Conservation (phyloP, 35 echinoderm and acorn worm species). For the Acanthaster planci region DNA sequence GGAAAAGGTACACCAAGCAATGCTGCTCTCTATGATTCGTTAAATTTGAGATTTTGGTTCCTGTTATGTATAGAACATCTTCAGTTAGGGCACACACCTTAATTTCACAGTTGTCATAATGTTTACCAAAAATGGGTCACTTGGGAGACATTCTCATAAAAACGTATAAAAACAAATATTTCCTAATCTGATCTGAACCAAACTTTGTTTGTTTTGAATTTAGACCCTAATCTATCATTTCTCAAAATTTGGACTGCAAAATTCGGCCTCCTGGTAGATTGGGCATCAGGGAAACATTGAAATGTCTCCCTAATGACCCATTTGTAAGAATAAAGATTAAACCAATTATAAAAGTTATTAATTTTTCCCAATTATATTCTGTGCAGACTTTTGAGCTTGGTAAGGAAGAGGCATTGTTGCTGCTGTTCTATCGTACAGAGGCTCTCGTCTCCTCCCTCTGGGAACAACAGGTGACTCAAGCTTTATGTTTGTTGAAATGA, state of each 20-base stretch:
- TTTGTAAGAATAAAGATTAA: too few species aligned
- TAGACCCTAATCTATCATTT: too few species aligned
- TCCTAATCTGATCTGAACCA: too few species aligned
- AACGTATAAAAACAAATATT: too few species aligned
- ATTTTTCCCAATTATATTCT: neutral
- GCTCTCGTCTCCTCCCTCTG: slow-evolving; percentile 59
- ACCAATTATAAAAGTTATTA: too few species aligned
- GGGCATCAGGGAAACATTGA: too few species aligned
- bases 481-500: too few species aligned
- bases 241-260: too few species aligned
- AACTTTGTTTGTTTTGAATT: too few species aligned
- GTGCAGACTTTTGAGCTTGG: slow-evolving; percentile 69
- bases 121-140: neutral
- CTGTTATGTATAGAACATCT: neutral
- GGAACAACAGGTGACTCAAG: slow-evolving; percentile 34
- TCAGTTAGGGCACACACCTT: neutral
- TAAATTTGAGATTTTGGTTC: neutral
- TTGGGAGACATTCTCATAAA: neutral
- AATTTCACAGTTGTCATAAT: neutral
- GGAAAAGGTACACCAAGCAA: slow-evolving; percentile 56
- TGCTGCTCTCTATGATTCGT: neutral
- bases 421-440: slow-evolving; percentile 73
- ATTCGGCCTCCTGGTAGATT: too few species aligned
- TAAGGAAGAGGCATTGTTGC: slow-evolving; percentile 53
- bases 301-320: too few species aligned